These are phyloP conservation scores for Calameuta idolon DNA, from an alignment of 2,888 invertebrate genomes.

Conservation along the genomic window DNA sequence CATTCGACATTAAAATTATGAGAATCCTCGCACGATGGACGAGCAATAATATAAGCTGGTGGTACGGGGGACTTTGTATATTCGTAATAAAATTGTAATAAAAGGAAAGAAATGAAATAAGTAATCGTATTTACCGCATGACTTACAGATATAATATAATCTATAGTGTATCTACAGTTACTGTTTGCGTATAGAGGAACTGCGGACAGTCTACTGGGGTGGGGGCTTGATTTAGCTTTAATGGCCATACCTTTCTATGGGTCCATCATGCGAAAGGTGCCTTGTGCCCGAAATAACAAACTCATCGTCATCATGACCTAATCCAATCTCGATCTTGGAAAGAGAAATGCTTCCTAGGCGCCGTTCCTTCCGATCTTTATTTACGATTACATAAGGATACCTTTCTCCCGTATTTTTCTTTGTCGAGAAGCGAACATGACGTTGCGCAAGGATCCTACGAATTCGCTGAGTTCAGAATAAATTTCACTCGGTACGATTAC, in stretches of 20 bases:
- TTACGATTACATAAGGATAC: constrained; percentile 36
- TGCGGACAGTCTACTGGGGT: background rate
- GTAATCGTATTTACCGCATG: no score
- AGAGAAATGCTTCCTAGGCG: constrained; percentile 39
- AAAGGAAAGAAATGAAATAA: background rate
- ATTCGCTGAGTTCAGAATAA: constrained; percentile 36
- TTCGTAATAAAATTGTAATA: background rate
- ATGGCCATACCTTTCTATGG: background rate
- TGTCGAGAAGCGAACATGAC: background rate
- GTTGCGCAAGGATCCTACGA: constrained; percentile 39
- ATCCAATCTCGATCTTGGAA: constrained; percentile 39
- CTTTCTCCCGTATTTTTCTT: constrained; percentile 46
- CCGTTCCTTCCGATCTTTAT: constrained; percentile 46
- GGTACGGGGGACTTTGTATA: background rate
- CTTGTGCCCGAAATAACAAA: background rate
- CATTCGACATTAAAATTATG: background rate
- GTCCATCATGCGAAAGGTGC: background rate
- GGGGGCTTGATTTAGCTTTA: background rate
- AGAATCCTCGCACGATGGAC: background rate
- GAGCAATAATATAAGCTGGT: background rate
- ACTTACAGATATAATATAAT: no score
- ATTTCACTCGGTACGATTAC: constrained; percentile 35
- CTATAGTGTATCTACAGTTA: no score
- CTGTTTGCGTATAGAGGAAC: background rate
- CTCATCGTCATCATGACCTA: constrained; percentile 38